phyloP scores from a whole-genome alignment of 2,888 invertebrate genomes.

The Drosophila differens region DNA sequence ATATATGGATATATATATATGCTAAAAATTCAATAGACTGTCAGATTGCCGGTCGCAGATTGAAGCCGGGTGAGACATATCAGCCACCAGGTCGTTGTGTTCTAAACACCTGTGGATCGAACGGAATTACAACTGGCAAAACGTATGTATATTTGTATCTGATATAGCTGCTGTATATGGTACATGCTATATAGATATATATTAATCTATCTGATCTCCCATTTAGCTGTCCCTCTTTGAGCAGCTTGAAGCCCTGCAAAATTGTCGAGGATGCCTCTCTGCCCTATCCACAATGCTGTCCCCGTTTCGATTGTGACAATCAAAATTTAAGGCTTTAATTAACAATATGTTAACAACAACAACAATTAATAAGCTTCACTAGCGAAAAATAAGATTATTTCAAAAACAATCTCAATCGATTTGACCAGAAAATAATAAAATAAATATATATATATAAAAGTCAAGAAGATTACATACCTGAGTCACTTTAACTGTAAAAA shows the following conservation, averaged over 20 bases:
- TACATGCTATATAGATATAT: not conserved
- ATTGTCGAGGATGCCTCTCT: constrained; percentile 52
- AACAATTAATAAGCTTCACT: not conserved
- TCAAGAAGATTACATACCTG: not conserved
- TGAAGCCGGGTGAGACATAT: constrained; percentile 40
- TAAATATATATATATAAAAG: not conserved
- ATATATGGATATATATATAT: not conserved
- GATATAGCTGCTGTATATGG: not conserved
- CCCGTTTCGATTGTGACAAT: constrained; percentile 13
- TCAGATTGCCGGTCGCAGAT: constrained; percentile 10
- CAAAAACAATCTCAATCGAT: not conserved
- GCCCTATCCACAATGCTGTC: constrained; percentile 60
- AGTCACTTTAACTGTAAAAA: not conserved
- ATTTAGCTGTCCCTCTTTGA: constrained; percentile 52
- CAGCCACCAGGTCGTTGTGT: constrained; percentile 4
- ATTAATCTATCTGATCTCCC: not conserved
- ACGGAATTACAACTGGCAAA: not conserved
- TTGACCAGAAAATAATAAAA: not conserved
- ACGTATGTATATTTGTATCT: constrained; percentile 44
- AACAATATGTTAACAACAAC: not conserved
- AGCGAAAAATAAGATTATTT: not conserved
- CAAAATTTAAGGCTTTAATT: not conserved
- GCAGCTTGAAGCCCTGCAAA: constrained; percentile 53
- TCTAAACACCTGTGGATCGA: not conserved
- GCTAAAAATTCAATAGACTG: constrained; percentile 29